Evolutionary conservation across 2,888 invertebrate genomes (phyloP).

Genomic region (Cyclophora albipunctata): DNA sequence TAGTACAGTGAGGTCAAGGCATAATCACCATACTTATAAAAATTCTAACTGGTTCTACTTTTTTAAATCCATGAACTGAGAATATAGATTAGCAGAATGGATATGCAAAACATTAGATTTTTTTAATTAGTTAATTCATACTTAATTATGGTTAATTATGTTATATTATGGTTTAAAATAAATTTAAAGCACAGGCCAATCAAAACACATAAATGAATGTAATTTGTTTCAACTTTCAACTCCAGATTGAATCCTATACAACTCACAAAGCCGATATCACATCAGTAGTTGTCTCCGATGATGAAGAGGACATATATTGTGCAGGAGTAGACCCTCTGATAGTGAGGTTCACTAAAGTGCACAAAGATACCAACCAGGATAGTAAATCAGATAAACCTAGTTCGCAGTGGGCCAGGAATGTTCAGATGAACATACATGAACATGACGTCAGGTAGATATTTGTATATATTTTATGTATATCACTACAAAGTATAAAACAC

Average conservation of each 20-base stretch:
- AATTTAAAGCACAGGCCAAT: too few species aligned
- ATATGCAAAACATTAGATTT: too few species aligned
- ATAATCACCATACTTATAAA: too few species aligned
- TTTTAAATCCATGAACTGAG: too few species aligned
- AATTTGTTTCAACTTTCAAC: constrained; percentile 5
- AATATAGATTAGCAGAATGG: too few species aligned
- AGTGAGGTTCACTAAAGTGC: constrained; percentile 81
- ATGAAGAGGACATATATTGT: constrained; percentile 82
- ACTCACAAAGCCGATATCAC: constrained; percentile 90
- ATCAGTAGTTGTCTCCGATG: constrained; percentile 81
- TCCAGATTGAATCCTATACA: constrained; percentile 81
- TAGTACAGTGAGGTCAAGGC: too few species aligned
- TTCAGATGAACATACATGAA: constrained; percentile 86
- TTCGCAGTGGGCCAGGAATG: constrained; percentile 88
- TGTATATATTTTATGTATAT: not conserved
- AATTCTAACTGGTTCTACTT: too few species aligned
- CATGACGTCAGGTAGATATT: constrained; percentile 83
- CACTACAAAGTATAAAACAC: too few species aligned
- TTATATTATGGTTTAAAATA: too few species aligned
- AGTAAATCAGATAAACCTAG: constrained; percentile 61
- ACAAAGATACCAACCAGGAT: constrained; percentile 58
- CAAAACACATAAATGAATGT: too few species aligned
- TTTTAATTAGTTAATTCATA: too few species aligned
- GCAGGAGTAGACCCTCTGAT: constrained; percentile 90
- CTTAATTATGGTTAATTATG: too few species aligned